phyloP scores from a whole-genome alignment of 2,888 invertebrate species.

The Thymelicus acteon region DNA sequence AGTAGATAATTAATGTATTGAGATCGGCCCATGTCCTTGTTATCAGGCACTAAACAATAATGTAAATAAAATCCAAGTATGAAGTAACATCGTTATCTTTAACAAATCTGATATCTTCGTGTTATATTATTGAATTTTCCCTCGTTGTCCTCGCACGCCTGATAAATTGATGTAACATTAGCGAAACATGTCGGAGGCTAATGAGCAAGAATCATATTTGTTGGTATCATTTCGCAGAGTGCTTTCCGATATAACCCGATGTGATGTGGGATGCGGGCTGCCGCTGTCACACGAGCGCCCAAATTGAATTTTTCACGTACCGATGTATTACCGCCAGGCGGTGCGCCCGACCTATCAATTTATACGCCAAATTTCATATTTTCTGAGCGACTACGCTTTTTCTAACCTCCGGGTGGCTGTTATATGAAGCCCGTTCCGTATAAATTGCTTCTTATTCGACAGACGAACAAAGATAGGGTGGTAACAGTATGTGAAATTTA shows the following conservation, averaged over 20 bases:
- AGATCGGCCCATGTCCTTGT: no score
- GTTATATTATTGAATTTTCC: neutral
- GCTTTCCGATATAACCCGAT: constrained; percentile 29
- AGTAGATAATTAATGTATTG: no score
- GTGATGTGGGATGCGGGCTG: constrained; percentile 47
- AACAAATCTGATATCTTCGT: no score
- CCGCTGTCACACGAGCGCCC: constrained; percentile 55
- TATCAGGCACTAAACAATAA: no score
- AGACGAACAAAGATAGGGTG: neutral
- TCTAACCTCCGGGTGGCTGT: neutral
- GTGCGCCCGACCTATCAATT: constrained; percentile 57
- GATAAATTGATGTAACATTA: neutral
- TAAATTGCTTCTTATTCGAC: neutral
- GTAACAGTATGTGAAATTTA: no score
- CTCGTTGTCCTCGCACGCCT: neutral
- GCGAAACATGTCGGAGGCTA: constrained; percentile 14
- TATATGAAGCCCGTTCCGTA: constrained; percentile 3
- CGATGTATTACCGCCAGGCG: constrained; percentile 48
- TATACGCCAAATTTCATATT: constrained; percentile 63
- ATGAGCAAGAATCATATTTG: constrained; percentile 29
- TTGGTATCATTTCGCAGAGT: constrained; percentile 33
- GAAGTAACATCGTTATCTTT: no score
- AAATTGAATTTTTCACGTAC: constrained; percentile 65
- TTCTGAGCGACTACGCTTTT: constrained; percentile 44
- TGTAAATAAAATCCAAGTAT: no score